These are phyloP conservation scores for Drosophila birchii DNA, from an alignment of 2,888 invertebrate species.

Conservation along the genomic window DNA sequence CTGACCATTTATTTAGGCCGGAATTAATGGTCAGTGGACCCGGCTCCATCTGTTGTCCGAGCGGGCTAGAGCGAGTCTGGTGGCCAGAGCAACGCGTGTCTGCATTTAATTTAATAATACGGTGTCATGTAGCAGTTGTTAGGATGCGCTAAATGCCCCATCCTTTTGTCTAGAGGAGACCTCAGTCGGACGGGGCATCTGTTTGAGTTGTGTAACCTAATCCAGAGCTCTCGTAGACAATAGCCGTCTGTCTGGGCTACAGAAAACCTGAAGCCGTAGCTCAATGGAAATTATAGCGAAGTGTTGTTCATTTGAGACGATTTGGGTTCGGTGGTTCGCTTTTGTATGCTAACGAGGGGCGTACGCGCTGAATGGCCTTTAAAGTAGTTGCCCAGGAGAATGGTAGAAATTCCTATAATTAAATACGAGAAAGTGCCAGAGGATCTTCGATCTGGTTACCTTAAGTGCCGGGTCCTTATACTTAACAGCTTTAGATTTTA, in stretches of 20 bases:
- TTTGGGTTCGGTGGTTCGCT: constrained; percentile 28
- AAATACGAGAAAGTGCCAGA: constrained; percentile 24
- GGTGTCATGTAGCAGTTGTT: constrained; percentile 80
- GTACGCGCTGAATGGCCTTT: constrained; percentile 54
- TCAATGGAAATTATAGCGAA: constrained; percentile 54
- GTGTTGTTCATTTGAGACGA: constrained; percentile 53
- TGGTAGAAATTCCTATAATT: constrained; percentile 44
- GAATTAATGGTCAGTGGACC: constrained; percentile 64
- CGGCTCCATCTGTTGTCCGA: constrained; percentile 66
- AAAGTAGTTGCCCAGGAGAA: constrained; percentile 51
- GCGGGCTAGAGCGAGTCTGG: constrained; percentile 54
- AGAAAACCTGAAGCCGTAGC: constrained; percentile 20
- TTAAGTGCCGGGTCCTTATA: constrained; percentile 25
- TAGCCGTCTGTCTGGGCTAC: constrained; percentile 16
- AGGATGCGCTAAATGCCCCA: constrained; percentile 75
- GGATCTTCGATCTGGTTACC: constrained; percentile 36
- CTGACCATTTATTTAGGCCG: constrained; percentile 55
- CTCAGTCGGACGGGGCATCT: constrained; percentile 50
- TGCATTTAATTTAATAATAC: constrained; percentile 78
- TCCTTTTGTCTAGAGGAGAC: constrained; percentile 34
- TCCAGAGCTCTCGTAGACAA: constrained; percentile 47
- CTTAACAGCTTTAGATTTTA: constrained; percentile 36
- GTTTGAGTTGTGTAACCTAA: constrained; percentile 72
- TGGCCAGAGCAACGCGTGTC: constrained; percentile 70
- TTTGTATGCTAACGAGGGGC: constrained; percentile 71